Evolutionary conservation across 92 coral and sea anemone species (phyloP).

Genomic region (Parazoanthus darwini): DNA sequence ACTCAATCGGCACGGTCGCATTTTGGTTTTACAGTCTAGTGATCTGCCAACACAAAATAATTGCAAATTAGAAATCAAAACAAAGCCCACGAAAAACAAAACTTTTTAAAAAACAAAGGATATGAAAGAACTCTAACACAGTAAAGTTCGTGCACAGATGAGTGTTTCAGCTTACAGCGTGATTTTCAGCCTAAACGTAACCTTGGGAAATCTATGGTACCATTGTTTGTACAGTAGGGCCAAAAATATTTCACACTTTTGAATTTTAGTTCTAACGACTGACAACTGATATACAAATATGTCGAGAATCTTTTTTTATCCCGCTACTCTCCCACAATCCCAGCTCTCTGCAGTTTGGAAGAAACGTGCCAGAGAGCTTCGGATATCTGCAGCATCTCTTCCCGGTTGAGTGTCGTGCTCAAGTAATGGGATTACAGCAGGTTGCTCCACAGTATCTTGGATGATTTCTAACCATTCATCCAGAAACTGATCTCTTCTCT

Average conservation of each 20-base stretch:
- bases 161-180: too few relatives aligned
- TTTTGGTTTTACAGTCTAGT: too few relatives aligned
- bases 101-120: too few relatives aligned
- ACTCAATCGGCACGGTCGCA: too few relatives aligned
- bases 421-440: background rate
- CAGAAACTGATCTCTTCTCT: constrained; percentile 10
- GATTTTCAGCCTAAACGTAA: too few relatives aligned
- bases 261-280: background rate
- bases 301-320: background rate
- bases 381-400: constrained; percentile 3
- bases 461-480: constrained; percentile 38
- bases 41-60: too few relatives aligned
- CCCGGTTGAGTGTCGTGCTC: background rate
- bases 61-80: too few relatives aligned
- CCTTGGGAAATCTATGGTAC: background rate
- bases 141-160: too few relatives aligned
- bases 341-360: constrained; percentile 2
- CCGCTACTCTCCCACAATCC: background rate
- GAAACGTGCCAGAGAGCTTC: background rate
- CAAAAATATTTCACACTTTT: background rate
- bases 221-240: background rate
- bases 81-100: too few relatives aligned
- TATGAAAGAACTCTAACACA: too few relatives aligned
- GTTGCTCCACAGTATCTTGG: constrained; percentile 4
- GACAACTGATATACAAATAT: background rate